phyloP scores from a whole-genome alignment of 2,888 invertebrate species.

The Hypomecis atomaria region DNA sequence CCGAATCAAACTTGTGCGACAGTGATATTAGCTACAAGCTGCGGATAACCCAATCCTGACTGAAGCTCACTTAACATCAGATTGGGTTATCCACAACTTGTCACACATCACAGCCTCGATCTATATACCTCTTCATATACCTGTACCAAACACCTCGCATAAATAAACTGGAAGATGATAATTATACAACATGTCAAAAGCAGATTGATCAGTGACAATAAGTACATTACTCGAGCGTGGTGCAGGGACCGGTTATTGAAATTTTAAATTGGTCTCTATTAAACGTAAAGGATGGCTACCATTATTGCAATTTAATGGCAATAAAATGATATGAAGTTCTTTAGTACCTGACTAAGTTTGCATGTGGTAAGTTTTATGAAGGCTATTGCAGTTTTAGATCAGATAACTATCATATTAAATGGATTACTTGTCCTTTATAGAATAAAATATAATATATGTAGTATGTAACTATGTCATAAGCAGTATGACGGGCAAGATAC shows the following conservation, averaged over 20 bases:
- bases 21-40: too few species aligned
- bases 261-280: conserved; percentile 59
- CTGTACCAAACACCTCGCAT: conserved; percentile 50
- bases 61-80: too few species aligned
- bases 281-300: conserved; percentile 50
- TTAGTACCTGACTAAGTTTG: conserved; percentile 23
- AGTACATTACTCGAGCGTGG: conserved; percentile 52
- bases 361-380: conserved; percentile 19
- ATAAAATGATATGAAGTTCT: conserved; percentile 42
- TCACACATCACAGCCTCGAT: too few species aligned
- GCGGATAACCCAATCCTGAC: too few species aligned
- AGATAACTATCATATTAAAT: too few species aligned
- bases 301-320: conserved; percentile 41
- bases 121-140: conserved; percentile 26
- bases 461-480: too few species aligned
- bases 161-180: conserved; percentile 65
- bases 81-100: too few species aligned
- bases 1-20: too few species aligned
- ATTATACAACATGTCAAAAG: conserved; percentile 72
- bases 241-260: conserved; percentile 58
- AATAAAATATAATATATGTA: too few species aligned
- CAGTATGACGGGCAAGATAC: too few species aligned
- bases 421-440: too few species aligned
- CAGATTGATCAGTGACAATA: conserved; percentile 74
- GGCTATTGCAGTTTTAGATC: not conserved